These are phyloP conservation scores for Agrypnia vestita DNA, from an alignment of 1,140 invertebrate species.

Conservation along the genomic window DNA sequence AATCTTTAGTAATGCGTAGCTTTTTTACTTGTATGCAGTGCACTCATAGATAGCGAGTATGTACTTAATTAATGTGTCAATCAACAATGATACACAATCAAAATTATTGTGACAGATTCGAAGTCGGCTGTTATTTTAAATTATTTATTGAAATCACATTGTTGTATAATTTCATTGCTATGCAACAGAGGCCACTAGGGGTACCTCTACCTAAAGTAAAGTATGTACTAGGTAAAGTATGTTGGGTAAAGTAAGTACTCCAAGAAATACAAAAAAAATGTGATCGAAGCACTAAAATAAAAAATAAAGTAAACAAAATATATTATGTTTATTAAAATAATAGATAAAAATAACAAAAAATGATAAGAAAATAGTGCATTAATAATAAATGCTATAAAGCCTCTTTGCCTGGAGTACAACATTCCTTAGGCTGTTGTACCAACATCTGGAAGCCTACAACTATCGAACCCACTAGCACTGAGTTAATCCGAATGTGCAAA, in stretches of 20 bases:
- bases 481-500: conserved; percentile 46
- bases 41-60: too few relatives aligned
- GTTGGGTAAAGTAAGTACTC: too few relatives aligned
- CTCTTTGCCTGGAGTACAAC: neutral
- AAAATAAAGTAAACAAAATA: neutral
- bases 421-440: neutral
- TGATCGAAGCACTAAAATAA: neutral
- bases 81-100: too few relatives aligned
- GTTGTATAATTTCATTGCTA: neutral
- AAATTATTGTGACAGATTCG: neutral
- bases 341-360: conserved; percentile 30
- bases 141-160: neutral
- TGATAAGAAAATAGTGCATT: conserved; percentile 28
- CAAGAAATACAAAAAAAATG: neutral
- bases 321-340: conserved; percentile 7
- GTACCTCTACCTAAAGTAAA: neutral
- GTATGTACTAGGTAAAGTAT: too few relatives aligned
- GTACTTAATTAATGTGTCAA: too few relatives aligned
- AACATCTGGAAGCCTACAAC: neutral
- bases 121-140: neutral
- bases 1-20: too few relatives aligned
- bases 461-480: conserved; percentile 28
- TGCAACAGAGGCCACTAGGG: neutral
- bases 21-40: too few relatives aligned
- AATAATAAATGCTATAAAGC: conserved; percentile 18